A percentile compares a stretch with the other conserved stretches of the same genome.
phyloP scores from a whole-genome alignment of 2,113 vertebrate species.

The Candoia aspera region DNA sequence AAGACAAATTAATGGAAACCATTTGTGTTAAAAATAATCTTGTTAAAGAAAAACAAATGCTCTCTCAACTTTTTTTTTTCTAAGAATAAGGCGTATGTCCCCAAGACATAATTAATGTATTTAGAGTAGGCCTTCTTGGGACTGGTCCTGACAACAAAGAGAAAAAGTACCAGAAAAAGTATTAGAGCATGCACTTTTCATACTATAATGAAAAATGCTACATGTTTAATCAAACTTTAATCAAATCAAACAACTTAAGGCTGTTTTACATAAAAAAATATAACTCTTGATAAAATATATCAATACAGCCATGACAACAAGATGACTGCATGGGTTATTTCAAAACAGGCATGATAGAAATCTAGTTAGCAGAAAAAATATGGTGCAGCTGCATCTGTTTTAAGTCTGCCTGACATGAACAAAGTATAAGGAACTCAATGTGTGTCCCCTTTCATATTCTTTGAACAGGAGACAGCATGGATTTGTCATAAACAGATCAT shows the following conservation, averaged over 20 bases:
- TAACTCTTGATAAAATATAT: slow-evolving; percentile 28
- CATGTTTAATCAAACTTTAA: neutral
- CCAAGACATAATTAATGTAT: slow-evolving; percentile 33
- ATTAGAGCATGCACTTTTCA: neutral
- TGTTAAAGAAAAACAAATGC: slow-evolving; percentile 26
- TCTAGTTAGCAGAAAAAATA: slow-evolving; percentile 14
- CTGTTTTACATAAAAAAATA: slow-evolving; percentile 2
- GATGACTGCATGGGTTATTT: slow-evolving; percentile 9
- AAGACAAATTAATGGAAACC: slow-evolving; percentile 31
- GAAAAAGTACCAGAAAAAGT: slow-evolving; percentile 23
- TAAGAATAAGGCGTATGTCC: slow-evolving; percentile 33
- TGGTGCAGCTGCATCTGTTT: neutral
- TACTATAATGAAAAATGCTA: slow-evolving; percentile 1
- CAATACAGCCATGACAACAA: neutral
- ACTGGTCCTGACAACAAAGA: slow-evolving; percentile 19
- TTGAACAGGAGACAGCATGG: neutral
- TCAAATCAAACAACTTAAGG: neutral
- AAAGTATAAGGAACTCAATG: neutral
- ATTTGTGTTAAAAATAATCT: slow-evolving; percentile 30
- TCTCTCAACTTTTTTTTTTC: slow-evolving; percentile 10
- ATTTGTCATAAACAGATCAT: neutral
- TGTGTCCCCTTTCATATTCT: neutral
- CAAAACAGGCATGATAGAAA: slow-evolving; percentile 31
- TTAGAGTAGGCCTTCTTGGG: slow-evolving; percentile 20
- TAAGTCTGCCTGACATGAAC: neutral